phyloP scores from a whole-genome alignment of 2,113 vertebrate species.

The Alouatta palliata region DNA sequence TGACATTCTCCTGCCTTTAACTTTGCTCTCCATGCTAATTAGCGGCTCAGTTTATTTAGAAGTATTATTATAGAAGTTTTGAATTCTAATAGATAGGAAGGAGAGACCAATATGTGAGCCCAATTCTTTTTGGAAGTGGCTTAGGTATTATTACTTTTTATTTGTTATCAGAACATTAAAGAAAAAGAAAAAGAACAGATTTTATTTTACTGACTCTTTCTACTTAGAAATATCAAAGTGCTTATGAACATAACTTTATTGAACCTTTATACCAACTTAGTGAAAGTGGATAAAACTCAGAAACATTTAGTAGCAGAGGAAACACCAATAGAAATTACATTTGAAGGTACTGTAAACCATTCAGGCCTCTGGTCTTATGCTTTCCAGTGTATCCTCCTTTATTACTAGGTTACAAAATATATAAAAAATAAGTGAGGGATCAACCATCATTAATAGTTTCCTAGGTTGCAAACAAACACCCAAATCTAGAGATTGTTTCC shows the following conservation, averaged over 20 bases:
- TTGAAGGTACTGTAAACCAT: not conserved
- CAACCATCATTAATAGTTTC: not conserved
- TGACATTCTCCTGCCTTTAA: constrained; percentile 37
- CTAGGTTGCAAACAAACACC: not conserved
- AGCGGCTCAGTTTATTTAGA: not conserved
- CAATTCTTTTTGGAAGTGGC: not conserved
- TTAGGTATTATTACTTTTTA: not conserved
- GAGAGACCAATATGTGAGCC: not conserved
- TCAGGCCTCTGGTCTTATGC: not conserved
- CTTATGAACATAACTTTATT: not conserved
- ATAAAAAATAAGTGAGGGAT: not conserved
- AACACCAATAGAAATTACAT: not conserved
- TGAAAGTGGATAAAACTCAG: not conserved
- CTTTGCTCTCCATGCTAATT: not conserved
- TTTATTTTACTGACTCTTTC: not conserved
- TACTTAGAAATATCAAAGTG: constrained; percentile 9
- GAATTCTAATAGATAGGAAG: not conserved
- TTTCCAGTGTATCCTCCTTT: not conserved
- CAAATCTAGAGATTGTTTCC: not conserved
- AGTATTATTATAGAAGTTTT: not conserved
- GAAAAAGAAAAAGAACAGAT: not conserved
- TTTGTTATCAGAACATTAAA: constrained; percentile 42
- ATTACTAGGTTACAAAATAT: not conserved
- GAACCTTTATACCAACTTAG: not conserved
- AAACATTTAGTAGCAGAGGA: constrained; percentile 17